Evolutionary conservation across 2,888 invertebrate species (phyloP), one percentile per base, ranked within the genome.

Genomic region (Drosophila neutralis): DNA sequence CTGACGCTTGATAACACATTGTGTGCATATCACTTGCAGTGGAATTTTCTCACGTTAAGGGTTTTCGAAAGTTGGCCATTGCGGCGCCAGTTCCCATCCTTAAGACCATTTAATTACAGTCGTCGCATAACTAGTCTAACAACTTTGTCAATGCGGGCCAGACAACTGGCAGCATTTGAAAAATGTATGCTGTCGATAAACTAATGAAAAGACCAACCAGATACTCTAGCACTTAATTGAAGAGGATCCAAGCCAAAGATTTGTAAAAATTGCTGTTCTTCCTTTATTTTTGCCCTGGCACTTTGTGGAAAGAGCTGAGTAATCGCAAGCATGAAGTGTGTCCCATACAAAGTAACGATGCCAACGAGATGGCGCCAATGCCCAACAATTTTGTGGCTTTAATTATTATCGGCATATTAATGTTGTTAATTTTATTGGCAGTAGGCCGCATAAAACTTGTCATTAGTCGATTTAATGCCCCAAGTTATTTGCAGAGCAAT

Each of bases 21-120:
- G 78, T 83, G 83, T 81, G 83, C 73, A 86, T 83, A 86, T 75
- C 73, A 88, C 81, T 81, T 75, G 69, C 84, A 56, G 49, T 78
- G 84, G 89, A 81, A 86, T 85, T 85, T 85, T 85, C 84, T 85
- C 84, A 85, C 89, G 89, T 87, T 77, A 72, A 88, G 82, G 89
- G 89, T 45, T 76, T 76, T 54, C 58, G 61, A 73, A 69, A 70
- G 65, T 63, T 78, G 64, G 31, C 45, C 48, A 71, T 48, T 11
- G 58, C 42, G 83, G 76, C 82, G 70, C 75, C 83, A 80, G 49
- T 53, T 63, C 58, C 31, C 51, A 59, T 53, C 33, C 45, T 52
- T 53, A 65, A 63, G 65, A 71, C 69, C 83, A 70, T 76, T 88
- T 88, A 88, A 88, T 88, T 86, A 79, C 33, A 38, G 33, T 57